Evolutionary conservation across 2,113 vertebrate genomes (phyloP).

Genomic region (Cheilinus undulatus): DNA sequence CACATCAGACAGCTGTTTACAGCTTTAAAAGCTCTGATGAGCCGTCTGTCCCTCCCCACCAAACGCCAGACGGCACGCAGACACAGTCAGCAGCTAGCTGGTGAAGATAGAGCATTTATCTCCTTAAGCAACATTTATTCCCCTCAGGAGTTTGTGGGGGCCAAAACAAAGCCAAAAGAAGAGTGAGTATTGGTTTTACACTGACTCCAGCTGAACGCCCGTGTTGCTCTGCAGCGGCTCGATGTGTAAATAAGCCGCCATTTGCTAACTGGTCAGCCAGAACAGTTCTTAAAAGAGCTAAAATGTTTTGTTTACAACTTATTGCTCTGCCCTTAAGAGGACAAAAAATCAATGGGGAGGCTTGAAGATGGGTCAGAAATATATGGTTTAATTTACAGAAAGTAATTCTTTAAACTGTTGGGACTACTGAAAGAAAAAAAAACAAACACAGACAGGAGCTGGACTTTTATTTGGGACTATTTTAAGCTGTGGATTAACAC

Average conservation of each 20-base stretch:
- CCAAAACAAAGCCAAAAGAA: not conserved
- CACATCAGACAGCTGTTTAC: slow-evolving; percentile 10
- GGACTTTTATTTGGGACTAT: slow-evolving; percentile 1
- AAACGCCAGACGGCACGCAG: not conserved
- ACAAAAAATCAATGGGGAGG: not conserved
- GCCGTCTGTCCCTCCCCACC: not conserved
- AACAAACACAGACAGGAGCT: not conserved
- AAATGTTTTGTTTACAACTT: not conserved
- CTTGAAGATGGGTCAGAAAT: not conserved
- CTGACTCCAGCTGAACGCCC: not conserved
- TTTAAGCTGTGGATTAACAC: slow-evolving; percentile 3
- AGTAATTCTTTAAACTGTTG: not conserved
- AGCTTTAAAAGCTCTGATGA: slow-evolving; percentile 8
- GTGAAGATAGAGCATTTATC: not conserved
- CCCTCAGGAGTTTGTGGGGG: not conserved
- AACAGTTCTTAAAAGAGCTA: not conserved
- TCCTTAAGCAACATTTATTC: not conserved
- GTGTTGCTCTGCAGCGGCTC: not conserved
- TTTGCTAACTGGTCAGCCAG: not conserved
- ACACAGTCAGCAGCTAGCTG: slow-evolving; percentile 6
- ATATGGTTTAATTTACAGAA: not conserved
- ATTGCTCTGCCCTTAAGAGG: not conserved
- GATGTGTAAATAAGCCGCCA: not conserved
- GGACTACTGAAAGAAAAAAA: not conserved
- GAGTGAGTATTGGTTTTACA: not conserved